Evolutionary conservation across 2,113 vertebrate genomes (phyloP).

Genomic region (Carassius gibelio): DNA sequence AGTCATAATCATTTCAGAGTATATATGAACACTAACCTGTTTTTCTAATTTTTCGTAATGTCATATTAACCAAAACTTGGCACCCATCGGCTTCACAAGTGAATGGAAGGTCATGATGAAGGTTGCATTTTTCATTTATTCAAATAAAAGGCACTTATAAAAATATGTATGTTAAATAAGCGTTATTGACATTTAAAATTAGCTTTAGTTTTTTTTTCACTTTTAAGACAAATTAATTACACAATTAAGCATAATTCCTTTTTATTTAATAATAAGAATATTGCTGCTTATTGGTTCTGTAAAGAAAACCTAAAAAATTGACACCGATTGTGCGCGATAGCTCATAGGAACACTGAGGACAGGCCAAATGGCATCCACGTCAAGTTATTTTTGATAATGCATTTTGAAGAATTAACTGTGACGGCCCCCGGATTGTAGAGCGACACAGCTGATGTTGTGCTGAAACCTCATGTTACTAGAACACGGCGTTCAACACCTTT

Average conservation of each 20-base stretch:
- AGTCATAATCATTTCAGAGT: background rate
- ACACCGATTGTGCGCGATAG: background rate
- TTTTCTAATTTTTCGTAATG: background rate
- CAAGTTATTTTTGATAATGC: background rate
- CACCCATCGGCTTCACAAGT: background rate
- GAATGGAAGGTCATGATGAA: background rate
- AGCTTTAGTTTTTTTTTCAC: too few relatives aligned
- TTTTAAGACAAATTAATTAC: too few relatives aligned
- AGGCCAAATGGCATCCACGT: background rate
- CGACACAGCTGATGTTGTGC: background rate
- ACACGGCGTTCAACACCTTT: slow-evolving; percentile 9
- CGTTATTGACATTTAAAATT: too few relatives aligned
- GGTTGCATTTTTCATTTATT: too few relatives aligned
- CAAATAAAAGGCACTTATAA: too few relatives aligned
- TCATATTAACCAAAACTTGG: background rate
- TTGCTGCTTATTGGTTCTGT: too few relatives aligned
- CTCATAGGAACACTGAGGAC: background rate
- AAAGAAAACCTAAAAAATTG: background rate
- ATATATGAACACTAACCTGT: background rate
- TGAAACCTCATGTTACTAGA: slow-evolving; percentile 25
- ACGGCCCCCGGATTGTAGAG: background rate
- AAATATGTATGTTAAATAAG: too few relatives aligned
- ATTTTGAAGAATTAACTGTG: background rate
- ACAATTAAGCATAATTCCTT: background rate
- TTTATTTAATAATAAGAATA: background rate